phyloP scores from a whole-genome alignment of 2,113 vertebrate genomes.

The Macquaria ambigua region DNA sequence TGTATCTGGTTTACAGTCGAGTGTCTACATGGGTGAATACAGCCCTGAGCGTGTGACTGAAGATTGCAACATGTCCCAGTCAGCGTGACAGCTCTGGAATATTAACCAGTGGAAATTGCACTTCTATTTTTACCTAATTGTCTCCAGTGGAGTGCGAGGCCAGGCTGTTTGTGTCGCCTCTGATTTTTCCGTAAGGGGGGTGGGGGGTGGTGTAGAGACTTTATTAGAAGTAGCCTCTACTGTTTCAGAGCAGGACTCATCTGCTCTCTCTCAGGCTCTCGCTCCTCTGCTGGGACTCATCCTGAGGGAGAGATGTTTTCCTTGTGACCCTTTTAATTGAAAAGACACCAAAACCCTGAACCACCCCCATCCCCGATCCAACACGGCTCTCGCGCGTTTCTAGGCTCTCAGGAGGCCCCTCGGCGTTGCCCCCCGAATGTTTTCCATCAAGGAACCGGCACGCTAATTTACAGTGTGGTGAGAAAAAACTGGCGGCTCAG shows the following conservation, averaged over 20 bases:
- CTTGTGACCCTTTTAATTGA: constrained; percentile 60
- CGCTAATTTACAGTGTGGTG: constrained; percentile 78
- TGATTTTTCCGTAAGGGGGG: constrained; percentile 40
- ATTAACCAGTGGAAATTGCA: constrained; percentile 63
- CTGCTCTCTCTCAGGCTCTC: constrained; percentile 53
- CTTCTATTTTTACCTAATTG: constrained; percentile 70
- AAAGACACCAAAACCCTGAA: constrained; percentile 55
- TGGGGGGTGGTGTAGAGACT: neutral
- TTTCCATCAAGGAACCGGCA: constrained; percentile 73
- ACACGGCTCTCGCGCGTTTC: constrained; percentile 50
- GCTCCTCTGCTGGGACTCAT: constrained; percentile 47
- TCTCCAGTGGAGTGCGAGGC: constrained; percentile 54
- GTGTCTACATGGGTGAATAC: neutral
- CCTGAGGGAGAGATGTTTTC: constrained; percentile 45
- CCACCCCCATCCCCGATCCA: constrained; percentile 6
- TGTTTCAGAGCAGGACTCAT: constrained; percentile 41
- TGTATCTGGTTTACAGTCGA: neutral
- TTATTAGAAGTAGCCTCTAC: constrained; percentile 62
- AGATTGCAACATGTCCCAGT: constrained; percentile 19
- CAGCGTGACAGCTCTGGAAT: constrained; percentile 28
- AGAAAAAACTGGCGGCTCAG: constrained; percentile 73
- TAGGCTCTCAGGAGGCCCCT: constrained; percentile 52
- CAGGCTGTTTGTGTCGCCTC: constrained; percentile 33
- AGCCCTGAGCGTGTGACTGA: neutral
- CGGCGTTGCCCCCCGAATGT: constrained; percentile 61